These are phyloP conservation scores for Sciurus niger DNA, from an alignment of 2,113 vertebrate species.

Conservation along the genomic window DNA sequence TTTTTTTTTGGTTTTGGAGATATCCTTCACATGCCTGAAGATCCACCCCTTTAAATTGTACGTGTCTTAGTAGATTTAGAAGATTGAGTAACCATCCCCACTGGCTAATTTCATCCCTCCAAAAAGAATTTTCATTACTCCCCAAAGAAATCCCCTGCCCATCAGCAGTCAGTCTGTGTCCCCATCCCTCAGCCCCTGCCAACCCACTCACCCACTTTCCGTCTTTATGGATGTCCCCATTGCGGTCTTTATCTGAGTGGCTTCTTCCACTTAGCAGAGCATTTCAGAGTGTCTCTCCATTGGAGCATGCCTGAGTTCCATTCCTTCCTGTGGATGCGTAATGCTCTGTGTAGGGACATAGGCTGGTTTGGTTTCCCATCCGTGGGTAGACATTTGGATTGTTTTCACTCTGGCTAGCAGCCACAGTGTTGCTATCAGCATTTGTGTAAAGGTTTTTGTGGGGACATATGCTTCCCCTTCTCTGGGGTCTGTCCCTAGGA, in stretches of 20 bases:
- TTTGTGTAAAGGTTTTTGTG: not conserved
- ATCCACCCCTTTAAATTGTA: not conserved
- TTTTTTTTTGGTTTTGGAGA: not conserved
- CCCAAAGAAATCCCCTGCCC: not conserved
- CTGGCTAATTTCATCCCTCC: not conserved
- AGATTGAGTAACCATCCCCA: not conserved
- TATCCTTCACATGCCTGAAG: not conserved
- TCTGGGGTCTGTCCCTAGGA: not conserved
- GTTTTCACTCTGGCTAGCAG: not conserved
- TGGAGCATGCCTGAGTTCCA: rapidly evolving
- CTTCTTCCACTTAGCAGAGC: not conserved
- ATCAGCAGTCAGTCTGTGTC: too few relatives aligned
- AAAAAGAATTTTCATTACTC: not conserved
- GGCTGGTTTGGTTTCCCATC: not conserved
- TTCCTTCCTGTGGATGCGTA: not conserved
- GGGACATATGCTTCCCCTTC: not conserved
- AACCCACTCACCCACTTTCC: not conserved
- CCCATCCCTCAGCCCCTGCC: not conserved
- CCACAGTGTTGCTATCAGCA: not conserved
- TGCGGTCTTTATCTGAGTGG: not conserved
- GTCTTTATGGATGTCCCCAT: too few relatives aligned
- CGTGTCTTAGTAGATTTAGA: not conserved
- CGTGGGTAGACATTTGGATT: not conserved
- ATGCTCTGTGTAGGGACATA: rapidly evolving
- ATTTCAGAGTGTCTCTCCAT: not conserved